Evolutionary conservation across 37 sponge, comb jelly and placozoan species (phyloP), one percentile per base, ranked within the genome.

Genomic region (Cladorhizidae sp.): DNA sequence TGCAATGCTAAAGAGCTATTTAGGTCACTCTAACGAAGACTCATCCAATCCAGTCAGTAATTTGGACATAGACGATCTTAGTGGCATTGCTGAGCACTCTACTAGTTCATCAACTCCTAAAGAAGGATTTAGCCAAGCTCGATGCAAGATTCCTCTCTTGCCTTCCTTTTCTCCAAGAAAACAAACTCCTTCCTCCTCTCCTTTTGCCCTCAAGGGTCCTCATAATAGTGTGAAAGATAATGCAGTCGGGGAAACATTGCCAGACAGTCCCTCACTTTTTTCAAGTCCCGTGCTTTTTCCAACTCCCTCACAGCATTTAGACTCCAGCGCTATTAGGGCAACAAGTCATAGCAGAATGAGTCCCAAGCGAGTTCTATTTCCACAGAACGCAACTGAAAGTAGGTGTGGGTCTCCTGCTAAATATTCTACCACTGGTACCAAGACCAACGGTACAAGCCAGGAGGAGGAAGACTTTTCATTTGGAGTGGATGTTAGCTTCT

Each of bases 81-180:
- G 49, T 45, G 49, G 49, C 5, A 45, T 45, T 12, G 9, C 49
- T 45, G 49, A 12, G 49, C 49, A 45, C 9, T 9, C 49, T 45
- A 9, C 9, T 45, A 12, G 49, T 45, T 5, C 9, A 12, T 45
- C 49, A 12, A 45, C 49, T 9, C 49, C 49, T 9, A 45, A 45
- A 9, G 49, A 45, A 9, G 9, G 9, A 45, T 45, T 9, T 45
- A 45, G 59, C 23, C 59, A 32, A 1, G 2, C 67, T 65, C 11
- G 36, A 65, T 32, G 2, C 2, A 32, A 33, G 36, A 7, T 71
- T 40, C 31, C 56, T 42, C 21, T 9, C 12, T 52, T 22, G 29
- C 74, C 74, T 9, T 31, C 56, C 6, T 74, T 74, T 29, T 74
- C 74, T 21, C 74, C 74, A 8, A 74, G 56, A 54, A 74, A 54